Conservation (phyloP, 2,113 vertebrate species). For the Rhynchomys soricoides region DNA sequence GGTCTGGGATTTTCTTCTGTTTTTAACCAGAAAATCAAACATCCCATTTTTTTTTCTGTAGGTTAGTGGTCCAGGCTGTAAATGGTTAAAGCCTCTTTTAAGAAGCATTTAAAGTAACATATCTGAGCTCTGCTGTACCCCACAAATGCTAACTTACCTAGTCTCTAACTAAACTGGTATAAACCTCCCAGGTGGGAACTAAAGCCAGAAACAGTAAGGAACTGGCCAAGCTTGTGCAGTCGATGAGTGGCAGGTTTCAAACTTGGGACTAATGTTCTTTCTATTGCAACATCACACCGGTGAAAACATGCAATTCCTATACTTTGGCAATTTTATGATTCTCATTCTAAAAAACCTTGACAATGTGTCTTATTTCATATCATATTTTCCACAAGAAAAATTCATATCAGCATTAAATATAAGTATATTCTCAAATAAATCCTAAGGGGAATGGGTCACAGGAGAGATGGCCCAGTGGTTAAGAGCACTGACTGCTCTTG, state of each 20-base stretch:
- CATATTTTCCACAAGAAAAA: not conserved
- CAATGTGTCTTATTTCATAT: not conserved
- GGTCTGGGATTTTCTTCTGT: not conserved
- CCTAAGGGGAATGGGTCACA: not conserved
- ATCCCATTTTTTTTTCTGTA: not conserved
- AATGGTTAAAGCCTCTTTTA: not conserved
- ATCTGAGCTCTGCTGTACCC: rapidly evolving
- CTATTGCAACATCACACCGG: not conserved
- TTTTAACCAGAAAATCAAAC: not conserved
- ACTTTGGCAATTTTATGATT: not conserved
- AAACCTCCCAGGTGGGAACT: not conserved
- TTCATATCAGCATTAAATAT: not conserved
- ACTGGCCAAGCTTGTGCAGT: not conserved
- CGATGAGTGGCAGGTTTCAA: not conserved
- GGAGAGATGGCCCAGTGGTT: not conserved
- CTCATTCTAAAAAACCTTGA: slow-evolving; percentile 19
- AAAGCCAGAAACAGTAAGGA: not conserved
- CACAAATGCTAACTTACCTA: not conserved
- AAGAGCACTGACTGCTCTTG: not conserved
- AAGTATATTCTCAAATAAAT: not conserved
- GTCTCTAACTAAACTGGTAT: not conserved
- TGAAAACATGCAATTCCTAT: not conserved
- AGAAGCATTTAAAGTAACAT: not conserved
- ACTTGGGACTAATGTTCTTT: not conserved
- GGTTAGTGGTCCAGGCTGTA: not conserved